Base-by-base conservation (phyloP, 2,113 vertebrate genomes). In the Piprites chloris region DNA sequence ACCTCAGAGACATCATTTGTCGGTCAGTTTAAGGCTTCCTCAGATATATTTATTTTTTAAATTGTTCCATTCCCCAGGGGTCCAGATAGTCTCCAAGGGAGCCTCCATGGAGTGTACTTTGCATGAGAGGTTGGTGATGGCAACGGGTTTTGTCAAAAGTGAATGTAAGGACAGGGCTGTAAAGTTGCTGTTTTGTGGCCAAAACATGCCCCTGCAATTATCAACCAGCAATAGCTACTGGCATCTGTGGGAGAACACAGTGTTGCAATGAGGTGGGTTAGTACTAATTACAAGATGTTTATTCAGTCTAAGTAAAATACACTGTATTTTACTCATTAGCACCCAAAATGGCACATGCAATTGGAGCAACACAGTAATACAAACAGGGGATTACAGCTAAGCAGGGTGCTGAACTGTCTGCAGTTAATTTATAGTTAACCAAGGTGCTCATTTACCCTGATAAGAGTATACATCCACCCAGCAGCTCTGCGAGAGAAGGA, bases 261-360 rank as follows among this genome's bases (percentile, higher is more conserved):
- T 15, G 15, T 44, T 49, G 32, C 59, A 44, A 55, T 44, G 56
- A 88, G 75, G 87, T 93, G 33, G 59, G 79, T 72, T 86, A 86
- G 67, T 47, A n/a, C 23, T 90, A 94, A 96, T 90, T 88, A 62
- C 55, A 83, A 80, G 75, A 30, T 89, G 58, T 78, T 87, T 68
- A 87, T 93, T 87, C 87, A 94, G 27, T 53, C 58, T 33, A 71
- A 75, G 81, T 74, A 81, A 92, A 86, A 79, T 39, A 87, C 67
- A 47, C 37, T 56, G 74, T 75, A 59, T 74, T 82, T 96, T 95
- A 83, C 62, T 79, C 87, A 91, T 91, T 91, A 95, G 87, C 79
- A 92, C 73, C 80, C 58, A 75, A 94, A 95, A 85, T 52, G 46
- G 47, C 72, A 93, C 49, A 56, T 84, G 84, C 78, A 95, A 72